These are phyloP conservation scores for Volucella inanis DNA, from an alignment of 2,888 invertebrate genomes.

Conservation along the genomic window DNA sequence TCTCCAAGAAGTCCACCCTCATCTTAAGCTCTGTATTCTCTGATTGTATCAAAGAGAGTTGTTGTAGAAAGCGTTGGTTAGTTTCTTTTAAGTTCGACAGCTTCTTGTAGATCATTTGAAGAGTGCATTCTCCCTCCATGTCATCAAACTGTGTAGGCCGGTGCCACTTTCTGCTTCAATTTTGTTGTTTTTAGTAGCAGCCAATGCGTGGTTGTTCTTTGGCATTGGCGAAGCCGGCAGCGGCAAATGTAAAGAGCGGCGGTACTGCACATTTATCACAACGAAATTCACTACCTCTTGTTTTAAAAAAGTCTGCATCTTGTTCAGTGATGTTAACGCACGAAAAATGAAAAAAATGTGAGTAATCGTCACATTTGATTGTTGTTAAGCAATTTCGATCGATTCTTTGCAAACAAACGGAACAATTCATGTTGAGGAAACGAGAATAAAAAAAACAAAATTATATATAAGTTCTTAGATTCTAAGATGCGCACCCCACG, in stretches of 20 bases:
- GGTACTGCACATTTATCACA: constrained; percentile 1
- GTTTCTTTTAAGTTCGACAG: constrained; percentile 1
- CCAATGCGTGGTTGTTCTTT: background rate
- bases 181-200: background rate
- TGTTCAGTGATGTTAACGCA: constrained; percentile 11
- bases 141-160: background rate
- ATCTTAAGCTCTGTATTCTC: constrained; percentile 16
- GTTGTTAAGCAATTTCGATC: constrained; percentile 14
- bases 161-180: too few relatives aligned
- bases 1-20: constrained; percentile 4
- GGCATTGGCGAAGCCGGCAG: background rate
- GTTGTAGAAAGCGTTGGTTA: constrained; percentile 9
- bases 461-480: background rate
- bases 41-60: background rate
- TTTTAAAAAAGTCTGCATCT: constrained; percentile 3
- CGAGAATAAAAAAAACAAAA: too few relatives aligned
- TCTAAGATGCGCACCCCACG: constrained; percentile 19
- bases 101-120: background rate
- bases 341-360: constrained; percentile 26
- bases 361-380: constrained; percentile 16
- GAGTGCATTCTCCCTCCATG: constrained; percentile 8
- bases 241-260: background rate
- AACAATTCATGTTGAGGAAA: too few relatives aligned
- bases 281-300: constrained; percentile 2
- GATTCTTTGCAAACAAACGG: constrained; percentile 15